Base-by-base conservation (phyloP, 2,113 vertebrate genomes). In the Emydocephalus ijimae region DNA sequence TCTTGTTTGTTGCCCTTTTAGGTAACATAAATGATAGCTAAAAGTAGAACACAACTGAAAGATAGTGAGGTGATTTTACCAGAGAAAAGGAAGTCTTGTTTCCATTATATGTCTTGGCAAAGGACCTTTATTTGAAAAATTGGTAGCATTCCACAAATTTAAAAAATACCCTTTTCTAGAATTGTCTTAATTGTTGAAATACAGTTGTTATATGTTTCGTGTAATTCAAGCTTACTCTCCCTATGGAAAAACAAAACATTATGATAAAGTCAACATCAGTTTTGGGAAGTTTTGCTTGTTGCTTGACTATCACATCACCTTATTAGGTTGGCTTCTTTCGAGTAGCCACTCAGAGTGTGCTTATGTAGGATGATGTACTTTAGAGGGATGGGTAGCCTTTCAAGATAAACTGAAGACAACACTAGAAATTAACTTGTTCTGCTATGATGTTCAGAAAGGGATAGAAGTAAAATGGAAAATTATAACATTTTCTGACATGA, bases 381-480 rank as follows among this genome's bases (percentile, higher is more conserved):
- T 39, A 20, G 18, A 91, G 43, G 52, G n/a, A 89, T 52, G 14
- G 29, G 5, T 15, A 8, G 20, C 12, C 61, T 93, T 89, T 34
- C 10, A 48, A 48, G 45, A 34, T 34, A 86, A 92, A 87, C 12
- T 3, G 54, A 87, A 92, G 26, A 34, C 7, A 90, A 94, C 81
- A 34, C 20, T 29, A 57, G 23, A n/a, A 3, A 91, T 90, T 56
- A 87, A 24, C 0, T n/a, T 8, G n/a, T 90, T 94, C 20, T 81
- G 39, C 39, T 50, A 20, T 81, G 88, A 20, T 88, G 8, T 87
- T 45, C 56, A 64, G 74, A 91, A 89, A 55, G 6, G 20, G 29
- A 4, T 24, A 26, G 92, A 93, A 87, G 1, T 81, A 85, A 5
- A 89, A 90, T 85, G 92, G 64, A 86, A 94, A 94, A 92, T 0